Evolutionary conservation across 2,113 vertebrate genomes (phyloP).

Genomic region (Sigmodon hispidus): DNA sequence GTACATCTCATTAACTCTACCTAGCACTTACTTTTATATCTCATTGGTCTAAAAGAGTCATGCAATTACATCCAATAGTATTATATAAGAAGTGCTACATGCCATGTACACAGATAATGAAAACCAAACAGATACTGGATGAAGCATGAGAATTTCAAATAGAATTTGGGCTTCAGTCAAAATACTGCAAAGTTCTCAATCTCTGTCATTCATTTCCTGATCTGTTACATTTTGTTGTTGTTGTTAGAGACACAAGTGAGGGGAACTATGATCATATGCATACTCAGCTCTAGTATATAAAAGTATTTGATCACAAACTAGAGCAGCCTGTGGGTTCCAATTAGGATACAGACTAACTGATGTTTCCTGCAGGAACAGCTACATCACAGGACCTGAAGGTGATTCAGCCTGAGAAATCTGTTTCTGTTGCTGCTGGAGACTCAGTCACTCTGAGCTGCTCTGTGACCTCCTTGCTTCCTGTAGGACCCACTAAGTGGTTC

Average conservation of each 20-base stretch:
- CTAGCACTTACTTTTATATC: too few species aligned
- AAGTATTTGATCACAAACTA: accelerated
- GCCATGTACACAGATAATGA: neutral
- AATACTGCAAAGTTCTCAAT: neutral
- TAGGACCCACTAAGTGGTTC: conserved; percentile 49
- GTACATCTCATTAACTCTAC: neutral
- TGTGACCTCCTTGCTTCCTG: accelerated
- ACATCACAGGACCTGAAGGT: neutral
- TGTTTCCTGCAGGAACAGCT: neutral
- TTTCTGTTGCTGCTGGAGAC: conserved; percentile 3
- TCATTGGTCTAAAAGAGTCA: neutral
- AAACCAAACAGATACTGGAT: neutral
- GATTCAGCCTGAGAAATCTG: neutral
- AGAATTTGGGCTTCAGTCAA: neutral
- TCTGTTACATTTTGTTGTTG: accelerated
- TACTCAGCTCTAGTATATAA: accelerated
- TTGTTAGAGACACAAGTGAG: neutral
- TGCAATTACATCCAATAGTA: neutral
- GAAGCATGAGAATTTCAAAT: neutral
- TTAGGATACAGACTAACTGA: accelerated
- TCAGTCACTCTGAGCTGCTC: conserved; percentile 48
- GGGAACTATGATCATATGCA: accelerated
- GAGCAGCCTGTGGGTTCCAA: accelerated
- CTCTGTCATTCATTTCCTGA: neutral
- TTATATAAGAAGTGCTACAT: neutral